phyloP scores from a whole-genome alignment of 2,113 vertebrate genomes.

The Connochaetes taurinus region DNA sequence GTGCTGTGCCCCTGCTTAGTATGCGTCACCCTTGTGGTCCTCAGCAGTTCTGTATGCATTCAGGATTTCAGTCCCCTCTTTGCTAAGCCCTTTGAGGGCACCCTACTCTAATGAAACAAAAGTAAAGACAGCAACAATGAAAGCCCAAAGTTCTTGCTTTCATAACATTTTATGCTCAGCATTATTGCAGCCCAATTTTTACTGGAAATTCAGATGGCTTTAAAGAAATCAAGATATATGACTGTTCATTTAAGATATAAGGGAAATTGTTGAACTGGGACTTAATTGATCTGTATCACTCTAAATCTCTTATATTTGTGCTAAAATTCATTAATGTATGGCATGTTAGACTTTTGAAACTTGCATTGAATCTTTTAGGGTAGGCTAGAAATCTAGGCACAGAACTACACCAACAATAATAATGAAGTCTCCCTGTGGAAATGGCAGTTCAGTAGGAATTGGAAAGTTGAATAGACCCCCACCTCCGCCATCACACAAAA shows the following conservation, averaged over 20 bases:
- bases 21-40: too few species aligned
- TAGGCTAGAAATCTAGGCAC: background rate
- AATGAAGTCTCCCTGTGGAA: background rate
- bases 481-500: accelerated
- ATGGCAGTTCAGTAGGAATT: background rate
- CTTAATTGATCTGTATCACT: background rate
- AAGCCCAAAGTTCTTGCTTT: background rate
- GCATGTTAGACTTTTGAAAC: background rate
- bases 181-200: background rate
- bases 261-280: background rate
- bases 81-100: background rate
- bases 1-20: background rate
- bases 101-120: background rate
- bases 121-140: background rate
- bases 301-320: background rate
- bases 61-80: background rate
- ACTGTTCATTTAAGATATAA: background rate
- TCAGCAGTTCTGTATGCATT: background rate
- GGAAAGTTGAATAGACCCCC: background rate
- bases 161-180: background rate
- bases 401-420: background rate
- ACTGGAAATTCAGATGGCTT: background rate
- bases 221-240: background rate
- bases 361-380: background rate
- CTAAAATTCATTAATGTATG: background rate